These are phyloP conservation scores for Fregetta grallaria DNA, from an alignment of 2,113 vertebrate genomes.

Conservation along the genomic window DNA sequence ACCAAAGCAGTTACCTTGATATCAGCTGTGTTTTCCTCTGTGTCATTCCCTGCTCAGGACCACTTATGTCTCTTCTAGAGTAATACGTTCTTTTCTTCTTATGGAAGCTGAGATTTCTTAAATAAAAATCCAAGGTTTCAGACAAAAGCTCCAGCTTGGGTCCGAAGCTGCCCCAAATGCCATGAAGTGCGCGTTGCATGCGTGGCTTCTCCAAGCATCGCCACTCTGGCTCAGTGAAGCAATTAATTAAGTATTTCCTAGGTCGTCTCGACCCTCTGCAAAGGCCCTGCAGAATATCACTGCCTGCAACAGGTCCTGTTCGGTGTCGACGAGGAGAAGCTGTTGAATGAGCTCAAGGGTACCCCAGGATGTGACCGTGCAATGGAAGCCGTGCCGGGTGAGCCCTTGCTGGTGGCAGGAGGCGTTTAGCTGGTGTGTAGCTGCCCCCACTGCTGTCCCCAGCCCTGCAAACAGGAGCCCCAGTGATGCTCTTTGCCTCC, in stretches of 20 bases:
- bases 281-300: background rate
- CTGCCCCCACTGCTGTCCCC: background rate
- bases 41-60: background rate
- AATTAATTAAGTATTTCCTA: background rate
- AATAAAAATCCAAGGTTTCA: background rate
- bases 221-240: fast-evolving
- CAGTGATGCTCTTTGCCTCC: background rate
- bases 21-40: background rate
- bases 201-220: fast-evolving
- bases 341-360: background rate
- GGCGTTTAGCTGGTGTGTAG: background rate
- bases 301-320: background rate
- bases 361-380: fast-evolving
- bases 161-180: background rate
- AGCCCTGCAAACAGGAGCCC: background rate
- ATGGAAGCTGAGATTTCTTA: background rate
- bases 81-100: background rate
- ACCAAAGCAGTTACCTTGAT: background rate
- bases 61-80: background rate
- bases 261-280: background rate
- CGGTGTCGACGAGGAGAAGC: fast-evolving
- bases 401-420: background rate
- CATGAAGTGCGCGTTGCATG: fast-evolving
- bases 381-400: fast-evolving
- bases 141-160: background rate